Evolutionary conservation across 2,113 vertebrate species (phyloP).

Genomic region (Prietella phreatophila): DNA sequence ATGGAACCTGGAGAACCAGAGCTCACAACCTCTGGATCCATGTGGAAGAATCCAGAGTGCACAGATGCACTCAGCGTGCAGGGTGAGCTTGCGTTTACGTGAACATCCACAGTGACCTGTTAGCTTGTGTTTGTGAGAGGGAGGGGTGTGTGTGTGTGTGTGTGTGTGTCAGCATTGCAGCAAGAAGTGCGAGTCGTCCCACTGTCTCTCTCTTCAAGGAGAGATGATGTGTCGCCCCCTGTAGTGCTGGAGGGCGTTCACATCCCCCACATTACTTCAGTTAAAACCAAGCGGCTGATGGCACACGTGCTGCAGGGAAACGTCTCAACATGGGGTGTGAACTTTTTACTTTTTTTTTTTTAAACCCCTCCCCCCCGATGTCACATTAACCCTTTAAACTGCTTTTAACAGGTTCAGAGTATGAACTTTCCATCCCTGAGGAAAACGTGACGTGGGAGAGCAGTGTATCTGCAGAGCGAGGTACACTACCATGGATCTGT

Average conservation of each 20-base stretch:
- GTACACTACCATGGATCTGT: neutral
- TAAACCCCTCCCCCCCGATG: no score
- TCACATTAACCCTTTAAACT: neutral
- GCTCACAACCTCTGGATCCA: neutral
- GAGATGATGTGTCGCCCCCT: neutral
- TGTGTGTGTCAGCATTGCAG: slow-evolving; percentile 7
- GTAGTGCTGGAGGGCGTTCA: neutral
- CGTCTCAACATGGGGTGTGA: neutral
- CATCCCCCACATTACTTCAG: neutral
- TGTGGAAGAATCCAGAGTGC: neutral
- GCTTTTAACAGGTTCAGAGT: neutral
- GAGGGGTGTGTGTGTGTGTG: neutral
- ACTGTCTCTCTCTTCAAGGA: neutral
- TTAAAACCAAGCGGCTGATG: neutral
- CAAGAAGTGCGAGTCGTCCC: slow-evolving; percentile 31
- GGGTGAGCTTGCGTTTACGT: neutral
- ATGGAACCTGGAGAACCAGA: neutral
- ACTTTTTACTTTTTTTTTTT: neutral
- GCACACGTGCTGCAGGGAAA: neutral
- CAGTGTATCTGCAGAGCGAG: neutral
- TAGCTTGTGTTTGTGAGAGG: neutral
- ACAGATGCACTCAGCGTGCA: neutral
- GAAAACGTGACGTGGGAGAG: neutral
- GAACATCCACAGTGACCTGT: neutral
- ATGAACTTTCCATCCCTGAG: neutral